Conservation (phyloP, 2,797 vertebrate genomes). For the Betta splendens region DNA sequence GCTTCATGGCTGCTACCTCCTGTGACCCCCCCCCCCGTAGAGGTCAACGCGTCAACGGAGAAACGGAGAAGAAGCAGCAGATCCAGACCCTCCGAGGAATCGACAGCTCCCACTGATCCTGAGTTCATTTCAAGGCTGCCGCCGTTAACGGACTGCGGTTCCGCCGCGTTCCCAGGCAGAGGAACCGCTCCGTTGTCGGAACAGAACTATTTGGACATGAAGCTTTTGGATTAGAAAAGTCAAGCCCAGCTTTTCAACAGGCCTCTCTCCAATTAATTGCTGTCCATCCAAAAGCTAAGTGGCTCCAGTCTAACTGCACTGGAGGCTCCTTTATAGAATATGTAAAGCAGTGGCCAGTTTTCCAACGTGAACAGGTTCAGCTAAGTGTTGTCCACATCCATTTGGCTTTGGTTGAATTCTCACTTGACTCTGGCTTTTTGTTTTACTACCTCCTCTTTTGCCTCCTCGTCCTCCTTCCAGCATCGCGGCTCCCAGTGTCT, state of each 20-base stretch:
- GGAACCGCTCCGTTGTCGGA: conserved; percentile 32
- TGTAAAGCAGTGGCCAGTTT: conserved; percentile 34
- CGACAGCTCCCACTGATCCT: conserved; percentile 27
- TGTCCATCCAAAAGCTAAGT: conserved; percentile 60
- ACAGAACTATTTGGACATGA: conserved; percentile 52
- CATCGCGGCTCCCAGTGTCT: conserved; percentile 11
- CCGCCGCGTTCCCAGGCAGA: conserved; percentile 52
- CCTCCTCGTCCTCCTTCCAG: conserved; percentile 18
- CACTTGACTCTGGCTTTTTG: conserved; percentile 39
- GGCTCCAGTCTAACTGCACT: conserved; percentile 43
- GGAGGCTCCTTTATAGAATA: conserved; percentile 41
- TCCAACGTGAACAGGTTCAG: conserved; percentile 38
- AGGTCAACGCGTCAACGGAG: conserved; percentile 44
- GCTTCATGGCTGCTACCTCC: conserved; percentile 44
- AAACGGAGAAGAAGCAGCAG: conserved; percentile 31
- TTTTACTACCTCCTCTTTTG: conserved; percentile 15
- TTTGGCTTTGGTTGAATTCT: conserved; percentile 60
- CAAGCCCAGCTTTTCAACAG: conserved; percentile 51
- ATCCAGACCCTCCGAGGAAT: conserved; percentile 20
- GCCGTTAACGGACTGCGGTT: conserved; percentile 36
- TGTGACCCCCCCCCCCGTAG: conserved; percentile 50
- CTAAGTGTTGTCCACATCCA: conserved; percentile 49
- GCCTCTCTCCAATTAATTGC: conserved; percentile 53
- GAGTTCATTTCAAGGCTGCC: conserved; percentile 62
- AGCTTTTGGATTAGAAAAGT: conserved; percentile 59